A percentile compares a stretch with the other conserved stretches of the same genome.
Evolutionary conservation across 2,113 vertebrate species (phyloP).

Genomic region (Nanger granti): DNA sequence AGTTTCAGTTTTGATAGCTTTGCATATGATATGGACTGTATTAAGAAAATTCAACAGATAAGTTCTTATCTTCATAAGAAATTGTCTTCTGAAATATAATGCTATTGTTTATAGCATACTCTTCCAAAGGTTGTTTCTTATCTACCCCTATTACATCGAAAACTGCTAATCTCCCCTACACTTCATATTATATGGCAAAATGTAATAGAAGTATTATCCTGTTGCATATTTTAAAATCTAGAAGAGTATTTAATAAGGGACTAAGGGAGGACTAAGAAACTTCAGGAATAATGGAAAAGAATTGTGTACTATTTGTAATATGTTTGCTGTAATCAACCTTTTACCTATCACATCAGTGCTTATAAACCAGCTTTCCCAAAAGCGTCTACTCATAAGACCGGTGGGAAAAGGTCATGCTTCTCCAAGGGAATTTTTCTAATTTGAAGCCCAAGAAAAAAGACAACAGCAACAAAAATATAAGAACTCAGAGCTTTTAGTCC

Average conservation of each 20-base stretch:
- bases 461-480: not conserved
- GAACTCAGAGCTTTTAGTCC: not conserved
- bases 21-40: not conserved
- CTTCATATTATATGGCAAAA: not conserved
- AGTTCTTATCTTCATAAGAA: not conserved
- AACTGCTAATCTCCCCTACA: not conserved
- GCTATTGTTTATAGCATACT: not conserved
- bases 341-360: fast-evolving
- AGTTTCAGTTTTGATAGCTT: constrained; percentile 21
- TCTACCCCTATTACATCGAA: not conserved
- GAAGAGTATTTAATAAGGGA: not conserved
- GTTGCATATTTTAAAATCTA: not conserved
- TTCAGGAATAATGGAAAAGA: not conserved
- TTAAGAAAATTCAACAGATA: not conserved
- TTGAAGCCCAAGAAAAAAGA: not conserved
- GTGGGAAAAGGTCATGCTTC: not conserved
- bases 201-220: not conserved
- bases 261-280: not conserved
- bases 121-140: constrained; percentile 4
- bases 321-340: not conserved
- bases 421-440: not conserved
- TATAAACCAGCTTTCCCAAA: not conserved
- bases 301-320: not conserved
- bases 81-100: constrained; percentile 14
- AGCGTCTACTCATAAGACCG: not conserved